Base-by-base conservation (phyloP, 35 echinoderm and acorn worm species). In the Amphiura filiformis region DNA sequence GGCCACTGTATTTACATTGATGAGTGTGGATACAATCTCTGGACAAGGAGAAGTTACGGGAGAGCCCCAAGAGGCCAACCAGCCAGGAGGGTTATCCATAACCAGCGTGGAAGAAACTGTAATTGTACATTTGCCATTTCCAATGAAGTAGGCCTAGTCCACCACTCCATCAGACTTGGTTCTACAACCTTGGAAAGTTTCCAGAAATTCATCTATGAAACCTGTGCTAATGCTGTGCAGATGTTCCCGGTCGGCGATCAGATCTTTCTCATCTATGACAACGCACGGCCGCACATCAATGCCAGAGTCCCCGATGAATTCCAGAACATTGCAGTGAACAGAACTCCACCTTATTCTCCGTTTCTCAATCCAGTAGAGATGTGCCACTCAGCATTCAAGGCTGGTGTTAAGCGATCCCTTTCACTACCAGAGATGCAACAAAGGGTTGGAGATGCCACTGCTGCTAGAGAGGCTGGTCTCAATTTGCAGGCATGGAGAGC, bases 351-450 rank as follows among this genome's bases (percentile, higher is more conserved):
- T 1, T 87, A 52, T 49, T 80, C 86, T 26, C 75, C 77, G 0
- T 88, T 79, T 42, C 77, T 88, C 37, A 88, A 88, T 38, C 34
- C 65, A 34, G 76, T 47, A 23, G 77, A 79, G 38, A 88, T 88
- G 76, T 75, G 37, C 28, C 86, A 88, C 47, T 79, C 75, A 22
- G 76, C 77, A 87, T 87, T 87, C 40, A 56, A 87, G 76, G 75
- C 76, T 79, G 85, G 32, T 28, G 85, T 87, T 0, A 87, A 87
- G 32, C n/a, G 85, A 0, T 34, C 34, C 1, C 26, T 78, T 14
- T 26, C 32, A 9, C 37, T 44, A 0, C 85, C 75, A 7, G 85
- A 39, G 37, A 20, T 26, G 70, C 85, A 87, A 5, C 65, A n/a
- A 41, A 65, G 64, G 14, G 34, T 87, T 32, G 75, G 85, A 78